A percentile compares a stretch with the other conserved stretches of the same genome.
Conservation (phyloP, 2,113 vertebrate genomes). For the Alosa alosa region DNA sequence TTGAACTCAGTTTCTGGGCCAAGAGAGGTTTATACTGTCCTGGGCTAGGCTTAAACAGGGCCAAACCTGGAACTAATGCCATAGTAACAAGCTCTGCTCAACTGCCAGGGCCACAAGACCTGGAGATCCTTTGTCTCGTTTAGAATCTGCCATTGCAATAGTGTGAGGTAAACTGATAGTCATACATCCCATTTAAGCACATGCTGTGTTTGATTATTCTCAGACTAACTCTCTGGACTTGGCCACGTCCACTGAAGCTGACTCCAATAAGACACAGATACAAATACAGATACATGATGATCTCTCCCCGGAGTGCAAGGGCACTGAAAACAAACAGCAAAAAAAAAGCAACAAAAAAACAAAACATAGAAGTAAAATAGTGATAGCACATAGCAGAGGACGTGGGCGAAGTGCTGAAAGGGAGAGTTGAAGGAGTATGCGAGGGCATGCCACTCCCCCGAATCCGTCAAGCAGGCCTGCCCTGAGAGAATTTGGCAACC, state of each 20-base stretch:
- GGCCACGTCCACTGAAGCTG: background rate
- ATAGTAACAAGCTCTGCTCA: no score
- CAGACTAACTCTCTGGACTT: background rate
- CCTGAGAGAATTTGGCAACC: slow-evolving; percentile 18
- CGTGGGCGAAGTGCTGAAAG: background rate
- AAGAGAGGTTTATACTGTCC: no score
- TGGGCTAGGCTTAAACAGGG: no score
- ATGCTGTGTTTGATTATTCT: background rate
- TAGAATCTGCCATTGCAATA: background rate
- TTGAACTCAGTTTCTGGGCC: no score
- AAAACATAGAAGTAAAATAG: background rate
- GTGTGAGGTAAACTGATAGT: background rate
- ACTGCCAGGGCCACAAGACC: background rate
- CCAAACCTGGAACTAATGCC: no score
- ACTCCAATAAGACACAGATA: background rate
- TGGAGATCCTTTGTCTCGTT: background rate
- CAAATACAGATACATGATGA: no score
- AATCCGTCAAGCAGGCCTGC: background rate
- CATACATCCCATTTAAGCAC: background rate
- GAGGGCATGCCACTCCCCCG: background rate
- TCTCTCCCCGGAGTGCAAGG: background rate
- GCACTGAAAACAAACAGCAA: background rate
- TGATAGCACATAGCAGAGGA: background rate
- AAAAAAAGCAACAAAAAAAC: background rate
- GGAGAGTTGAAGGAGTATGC: background rate